Percentiles rank a stretch among this genome's conserved stretches.
These are phyloP conservation scores for Syngnathus typhle DNA, from an alignment of 2,113 vertebrate species.

Conservation along the genomic window DNA sequence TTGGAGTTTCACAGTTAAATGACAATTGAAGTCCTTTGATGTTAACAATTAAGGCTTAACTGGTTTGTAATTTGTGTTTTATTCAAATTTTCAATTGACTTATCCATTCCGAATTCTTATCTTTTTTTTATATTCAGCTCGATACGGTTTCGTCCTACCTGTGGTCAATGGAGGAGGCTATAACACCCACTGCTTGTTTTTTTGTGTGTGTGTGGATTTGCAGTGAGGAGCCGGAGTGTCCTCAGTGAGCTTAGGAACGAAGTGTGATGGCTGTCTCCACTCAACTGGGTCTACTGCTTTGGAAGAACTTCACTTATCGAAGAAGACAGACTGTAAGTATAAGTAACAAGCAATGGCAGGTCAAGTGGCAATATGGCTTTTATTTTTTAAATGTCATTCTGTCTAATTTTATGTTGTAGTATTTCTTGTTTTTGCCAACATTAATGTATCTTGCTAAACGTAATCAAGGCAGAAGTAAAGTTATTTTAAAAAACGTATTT, in stretches of 20 bases:
- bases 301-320: conserved; percentile 97
- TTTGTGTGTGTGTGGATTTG: conserved; percentile 27
- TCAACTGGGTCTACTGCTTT: conserved; percentile 89
- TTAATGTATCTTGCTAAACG: no score
- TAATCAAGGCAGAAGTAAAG: no score
- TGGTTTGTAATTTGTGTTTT: background rate
- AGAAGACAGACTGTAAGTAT: conserved; percentile 90
- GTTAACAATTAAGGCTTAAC: no score
- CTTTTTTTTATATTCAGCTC: background rate
- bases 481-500: no score
- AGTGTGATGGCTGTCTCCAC: conserved; percentile 84
- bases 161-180: background rate
- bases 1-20: conserved; percentile 10
- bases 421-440: no score
- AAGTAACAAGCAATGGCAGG: background rate
- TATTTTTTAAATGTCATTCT: no score
- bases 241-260: conserved; percentile 59
- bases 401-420: no score
- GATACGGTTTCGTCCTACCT: background rate
- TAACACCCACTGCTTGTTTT: background rate
- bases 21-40: background rate
- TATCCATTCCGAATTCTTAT: background rate
- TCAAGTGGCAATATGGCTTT: background rate
- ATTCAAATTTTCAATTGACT: background rate
- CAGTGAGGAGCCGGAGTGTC: conserved; percentile 74